phyloP scores from a whole-genome alignment of 2,888 invertebrate species.

The Oscheius myriophilus region DNA sequence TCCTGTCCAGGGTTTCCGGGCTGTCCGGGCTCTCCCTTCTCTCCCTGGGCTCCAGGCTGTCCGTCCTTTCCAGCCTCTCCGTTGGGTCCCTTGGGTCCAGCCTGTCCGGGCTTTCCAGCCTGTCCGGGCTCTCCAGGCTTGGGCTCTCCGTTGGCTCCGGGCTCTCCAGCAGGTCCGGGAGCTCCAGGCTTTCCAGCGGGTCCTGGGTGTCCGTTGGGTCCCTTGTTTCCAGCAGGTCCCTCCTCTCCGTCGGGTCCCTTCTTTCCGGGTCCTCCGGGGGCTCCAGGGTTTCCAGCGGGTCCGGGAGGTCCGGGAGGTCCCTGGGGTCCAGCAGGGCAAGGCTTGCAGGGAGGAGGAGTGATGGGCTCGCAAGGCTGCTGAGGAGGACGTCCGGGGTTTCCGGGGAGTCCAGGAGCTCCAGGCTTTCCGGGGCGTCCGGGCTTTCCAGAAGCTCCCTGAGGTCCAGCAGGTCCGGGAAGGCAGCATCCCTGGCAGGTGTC shows the following conservation, averaged over 20 bases:
- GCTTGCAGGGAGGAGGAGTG: constrained; percentile 70
- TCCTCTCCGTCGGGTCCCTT: constrained; percentile 37
- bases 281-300: constrained; percentile 53
- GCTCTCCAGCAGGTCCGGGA: constrained; percentile 45
- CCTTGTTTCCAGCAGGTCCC: constrained; percentile 35
- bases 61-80: constrained; percentile 53
- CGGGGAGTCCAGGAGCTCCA: constrained; percentile 68
- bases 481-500: constrained; percentile 58
- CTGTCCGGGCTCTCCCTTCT: constrained; percentile 52
- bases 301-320: constrained; percentile 58
- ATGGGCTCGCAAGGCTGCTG: constrained; percentile 66
- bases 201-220: constrained; percentile 54
- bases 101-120: constrained; percentile 51
- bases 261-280: constrained; percentile 41
- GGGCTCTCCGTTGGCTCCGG: constrained; percentile 39
- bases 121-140: constrained; percentile 51
- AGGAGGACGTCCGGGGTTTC: constrained; percentile 68
- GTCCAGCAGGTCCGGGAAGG: constrained; percentile 63
- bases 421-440: constrained; percentile 68
- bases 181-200: constrained; percentile 36
- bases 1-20: constrained; percentile 52
- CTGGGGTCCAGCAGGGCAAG: constrained; percentile 63
- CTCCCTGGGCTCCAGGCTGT: constrained; percentile 45
- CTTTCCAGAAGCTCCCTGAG: constrained; percentile 64
- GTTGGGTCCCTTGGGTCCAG: constrained; percentile 48